phyloP scores from a whole-genome alignment of 2,797 vertebrate species.

The Tadarida brasiliensis region DNA sequence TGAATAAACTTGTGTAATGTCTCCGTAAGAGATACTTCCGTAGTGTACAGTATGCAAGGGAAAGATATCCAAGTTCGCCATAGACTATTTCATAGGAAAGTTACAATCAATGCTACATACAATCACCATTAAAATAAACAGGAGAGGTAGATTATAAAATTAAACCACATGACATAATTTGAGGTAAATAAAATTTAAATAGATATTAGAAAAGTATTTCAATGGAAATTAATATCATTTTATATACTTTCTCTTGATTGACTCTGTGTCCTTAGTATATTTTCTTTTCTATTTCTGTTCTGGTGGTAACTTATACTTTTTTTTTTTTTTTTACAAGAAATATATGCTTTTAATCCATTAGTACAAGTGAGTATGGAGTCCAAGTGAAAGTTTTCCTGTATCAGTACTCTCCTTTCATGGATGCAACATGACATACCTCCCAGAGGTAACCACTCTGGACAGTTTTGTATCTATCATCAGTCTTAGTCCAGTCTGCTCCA shows the following conservation, averaged over 20 bases:
- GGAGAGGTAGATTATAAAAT: not conserved
- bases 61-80: not conserved
- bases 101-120: not conserved
- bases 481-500: not conserved
- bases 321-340: not conserved
- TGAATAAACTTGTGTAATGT: not conserved
- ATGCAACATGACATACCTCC: not conserved
- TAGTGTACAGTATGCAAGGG: not conserved
- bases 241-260: not conserved
- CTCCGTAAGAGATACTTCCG: not conserved
- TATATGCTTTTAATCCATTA: not conserved
- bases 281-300: conserved; percentile 27
- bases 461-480: not conserved
- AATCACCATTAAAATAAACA: not conserved
- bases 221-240: not conserved
- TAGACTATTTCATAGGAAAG: not conserved
- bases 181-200: conserved; percentile 25
- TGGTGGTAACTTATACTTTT: not conserved
- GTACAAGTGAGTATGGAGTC: not conserved
- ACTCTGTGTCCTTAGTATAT: not conserved
- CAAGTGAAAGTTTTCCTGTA: not conserved
- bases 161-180: not conserved
- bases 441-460: not conserved
- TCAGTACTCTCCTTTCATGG: not conserved
- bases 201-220: not conserved